A percentile compares a stretch with the other conserved stretches of the same genome.
These are phyloP conservation scores for Mus spretus DNA, from an alignment of 2,797 vertebrate species.

Conservation along the genomic window DNA sequence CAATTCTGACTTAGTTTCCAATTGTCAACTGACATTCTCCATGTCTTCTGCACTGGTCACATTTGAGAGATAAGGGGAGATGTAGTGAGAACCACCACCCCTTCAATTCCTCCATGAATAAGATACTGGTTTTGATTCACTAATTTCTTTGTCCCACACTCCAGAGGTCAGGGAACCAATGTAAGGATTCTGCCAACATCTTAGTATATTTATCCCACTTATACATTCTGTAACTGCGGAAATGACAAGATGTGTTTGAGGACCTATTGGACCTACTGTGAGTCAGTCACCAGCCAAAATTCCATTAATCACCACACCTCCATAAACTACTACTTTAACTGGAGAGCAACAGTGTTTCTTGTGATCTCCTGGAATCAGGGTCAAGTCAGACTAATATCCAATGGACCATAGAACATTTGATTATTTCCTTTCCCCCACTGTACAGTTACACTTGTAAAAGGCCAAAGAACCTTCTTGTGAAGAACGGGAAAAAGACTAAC, in stretches of 20 bases:
- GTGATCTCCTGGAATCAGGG: background rate
- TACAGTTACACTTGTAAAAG: too few species aligned
- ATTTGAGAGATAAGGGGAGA: background rate
- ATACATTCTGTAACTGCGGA: background rate
- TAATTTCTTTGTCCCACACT: background rate
- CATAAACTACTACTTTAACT: background rate
- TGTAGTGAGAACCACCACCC: background rate
- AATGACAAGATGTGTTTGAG: background rate
- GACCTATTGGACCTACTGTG: background rate
- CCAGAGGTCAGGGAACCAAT: background rate
- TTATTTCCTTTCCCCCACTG: too few species aligned
- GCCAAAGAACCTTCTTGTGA: background rate
- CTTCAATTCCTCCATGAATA: too few species aligned
- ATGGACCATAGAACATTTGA: too few species aligned
- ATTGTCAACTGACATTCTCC: background rate
- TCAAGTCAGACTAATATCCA: background rate
- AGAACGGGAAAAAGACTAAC: background rate
- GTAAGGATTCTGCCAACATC: too few species aligned
- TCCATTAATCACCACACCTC: background rate
- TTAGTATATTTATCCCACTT: background rate
- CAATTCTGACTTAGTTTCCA: background rate
- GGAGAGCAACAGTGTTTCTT: background rate
- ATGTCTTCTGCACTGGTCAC: background rate
- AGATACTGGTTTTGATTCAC: background rate
- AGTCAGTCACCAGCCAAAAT: background rate